Evolutionary conservation across 2,797 vertebrate genomes (phyloP), one percentile per base, ranked within the genome.

Genomic region (Borostomias antarcticus): DNA sequence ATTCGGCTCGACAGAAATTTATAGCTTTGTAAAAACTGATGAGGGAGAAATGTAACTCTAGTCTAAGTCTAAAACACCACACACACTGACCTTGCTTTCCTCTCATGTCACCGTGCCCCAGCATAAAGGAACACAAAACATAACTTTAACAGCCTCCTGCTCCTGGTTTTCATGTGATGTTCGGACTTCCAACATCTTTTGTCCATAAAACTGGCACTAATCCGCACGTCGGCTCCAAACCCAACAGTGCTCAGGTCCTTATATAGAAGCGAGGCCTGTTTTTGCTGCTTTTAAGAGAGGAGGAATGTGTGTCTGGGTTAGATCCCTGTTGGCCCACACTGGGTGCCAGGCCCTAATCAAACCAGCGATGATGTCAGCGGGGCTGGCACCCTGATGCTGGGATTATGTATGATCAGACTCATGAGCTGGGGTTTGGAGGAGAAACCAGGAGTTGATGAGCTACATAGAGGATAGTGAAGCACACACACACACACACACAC

Each of bases 301-400:
- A 48, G 43, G 43, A 70, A 58, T 72, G 52, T 50, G 53, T 52
- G 19, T 65, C 60, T 78, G 73, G 70, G 48, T 51, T 43, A 40
- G 37, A 57, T 62, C 33, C 59, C 5, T 50, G 70, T 50, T 43
- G 61, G 51, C 40, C 64, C 32, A 60, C 37, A 23, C 54, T n/a
- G 8, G 32, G 32, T 74, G 75, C 73, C 74, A 74, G 58, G 56
- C 30, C 54, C 35, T 62, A 77, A 76, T 82, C 73, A 79, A 57
- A 45, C 60, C 50, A 59, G 5, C 33, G 15, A 26, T 80, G 73
- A 81, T 57, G 65, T 80, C 72, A 81, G 35, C 15, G 40, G 30
- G 13, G 59, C 50, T 79, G 78, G 70, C 73, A 62, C 11, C 21
- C 15, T 21, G 51, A 57, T 30, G n/a, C 17, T 60, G 58, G 57